These are phyloP conservation scores for Himalopsyche phryganea DNA, from an alignment of 1,140 invertebrate genomes.

Conservation along the genomic window DNA sequence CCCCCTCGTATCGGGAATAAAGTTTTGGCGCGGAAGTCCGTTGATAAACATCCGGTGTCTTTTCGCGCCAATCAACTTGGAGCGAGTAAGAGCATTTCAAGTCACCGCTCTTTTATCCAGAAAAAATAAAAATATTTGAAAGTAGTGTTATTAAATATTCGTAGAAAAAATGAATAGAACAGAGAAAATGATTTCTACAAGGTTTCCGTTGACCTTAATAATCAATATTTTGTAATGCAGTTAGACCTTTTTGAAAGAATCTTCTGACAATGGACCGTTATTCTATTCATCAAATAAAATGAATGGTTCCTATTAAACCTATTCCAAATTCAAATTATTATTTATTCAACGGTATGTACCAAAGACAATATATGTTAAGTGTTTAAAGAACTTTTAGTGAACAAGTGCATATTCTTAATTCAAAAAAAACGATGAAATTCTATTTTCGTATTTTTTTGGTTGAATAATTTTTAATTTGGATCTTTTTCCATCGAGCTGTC, in stretches of 20 bases:
- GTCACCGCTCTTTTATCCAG: background rate
- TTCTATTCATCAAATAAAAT: too few relatives aligned
- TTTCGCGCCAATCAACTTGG: slow-evolving; percentile 3
- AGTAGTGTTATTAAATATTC: background rate
- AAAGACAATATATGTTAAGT: background rate
- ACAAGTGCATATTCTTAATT: too few relatives aligned
- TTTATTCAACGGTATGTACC: background rate
- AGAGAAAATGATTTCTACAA: background rate
- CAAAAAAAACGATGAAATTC: too few relatives aligned
- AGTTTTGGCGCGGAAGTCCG: slow-evolving; percentile 12
- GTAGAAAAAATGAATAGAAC: background rate
- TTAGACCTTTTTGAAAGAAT: too few relatives aligned
- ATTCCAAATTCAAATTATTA: background rate
- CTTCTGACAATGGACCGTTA: too few relatives aligned
- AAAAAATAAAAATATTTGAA: too few relatives aligned
- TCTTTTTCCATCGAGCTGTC: slow-evolving; percentile 18
- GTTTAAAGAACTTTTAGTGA: background rate
- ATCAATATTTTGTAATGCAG: too few relatives aligned
- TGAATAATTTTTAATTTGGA: background rate
- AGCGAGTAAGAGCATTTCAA: background rate
- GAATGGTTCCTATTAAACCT: too few relatives aligned
- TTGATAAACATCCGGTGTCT: slow-evolving; percentile 2
- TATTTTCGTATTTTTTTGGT: background rate
- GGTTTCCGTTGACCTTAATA: too few relatives aligned
- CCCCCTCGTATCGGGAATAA: background rate